Conservation (phyloP, 2,113 vertebrate genomes). For the Tinamus guttatus region DNA sequence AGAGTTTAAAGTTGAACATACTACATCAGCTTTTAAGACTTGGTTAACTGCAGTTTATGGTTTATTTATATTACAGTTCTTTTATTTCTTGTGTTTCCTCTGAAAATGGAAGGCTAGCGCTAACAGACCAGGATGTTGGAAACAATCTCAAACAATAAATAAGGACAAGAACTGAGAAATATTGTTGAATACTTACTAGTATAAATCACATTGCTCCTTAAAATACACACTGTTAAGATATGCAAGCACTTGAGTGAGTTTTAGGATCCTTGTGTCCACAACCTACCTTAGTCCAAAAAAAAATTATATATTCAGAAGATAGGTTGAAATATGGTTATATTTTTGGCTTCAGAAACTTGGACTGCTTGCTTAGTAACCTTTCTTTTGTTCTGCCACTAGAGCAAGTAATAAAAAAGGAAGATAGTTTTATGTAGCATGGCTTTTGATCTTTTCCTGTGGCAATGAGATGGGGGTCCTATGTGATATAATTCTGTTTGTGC, state of each 20-base stretch:
- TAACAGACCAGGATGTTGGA: neutral
- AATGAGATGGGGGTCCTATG: neutral
- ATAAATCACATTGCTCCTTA: neutral
- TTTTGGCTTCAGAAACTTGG: neutral
- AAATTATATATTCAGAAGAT: too few relatives aligned
- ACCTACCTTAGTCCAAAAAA: neutral
- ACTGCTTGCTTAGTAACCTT: neutral
- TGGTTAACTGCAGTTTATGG: neutral
- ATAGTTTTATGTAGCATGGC: neutral
- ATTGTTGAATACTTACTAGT: neutral
- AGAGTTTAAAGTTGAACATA: neutral
- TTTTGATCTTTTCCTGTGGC: neutral
- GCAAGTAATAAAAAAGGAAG: conserved; percentile 12
- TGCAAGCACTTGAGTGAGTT: neutral
- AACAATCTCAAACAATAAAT: neutral
- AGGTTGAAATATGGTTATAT: neutral
- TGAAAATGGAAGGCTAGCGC: neutral
- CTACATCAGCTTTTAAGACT: neutral
- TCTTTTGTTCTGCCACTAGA: neutral
- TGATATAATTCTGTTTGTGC: neutral
- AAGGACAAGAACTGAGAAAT: neutral
- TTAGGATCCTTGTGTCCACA: neutral
- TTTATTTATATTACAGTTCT: neutral
- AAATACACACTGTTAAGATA: neutral
- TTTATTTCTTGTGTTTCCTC: neutral